A percentile compares a stretch with the other conserved stretches of the same genome.
phyloP scores from a whole-genome alignment of 2,797 vertebrate genomes.

The Chrysocyon brachyurus region DNA sequence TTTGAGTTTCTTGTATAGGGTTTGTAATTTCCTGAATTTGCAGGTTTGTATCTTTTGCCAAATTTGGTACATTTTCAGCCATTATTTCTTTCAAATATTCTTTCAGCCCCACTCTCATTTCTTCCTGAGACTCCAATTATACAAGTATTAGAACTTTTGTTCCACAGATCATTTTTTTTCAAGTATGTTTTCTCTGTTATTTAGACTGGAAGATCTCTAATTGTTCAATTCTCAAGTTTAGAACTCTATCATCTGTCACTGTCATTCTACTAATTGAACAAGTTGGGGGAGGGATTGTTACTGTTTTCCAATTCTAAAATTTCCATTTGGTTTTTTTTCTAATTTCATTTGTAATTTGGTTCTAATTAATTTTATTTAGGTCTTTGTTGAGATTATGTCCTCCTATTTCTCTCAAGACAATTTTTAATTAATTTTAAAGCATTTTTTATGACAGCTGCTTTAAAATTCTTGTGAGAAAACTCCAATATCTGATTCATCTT shows the following conservation, averaged over 20 bases:
- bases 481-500: neutral
- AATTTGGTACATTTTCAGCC: neutral
- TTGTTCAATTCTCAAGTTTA: neutral
- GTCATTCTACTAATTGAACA: neutral
- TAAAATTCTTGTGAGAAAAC: slow-evolving; percentile 18
- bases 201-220: neutral
- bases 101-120: neutral
- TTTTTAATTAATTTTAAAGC: neutral
- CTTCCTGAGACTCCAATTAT: neutral
- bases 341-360: slow-evolving; percentile 42
- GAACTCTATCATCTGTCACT: neutral
- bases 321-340: slow-evolving; percentile 24
- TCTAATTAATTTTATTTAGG: slow-evolving; percentile 52
- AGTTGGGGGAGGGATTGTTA: neutral
- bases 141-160: neutral
- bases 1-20: neutral
- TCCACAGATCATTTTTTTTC: neutral
- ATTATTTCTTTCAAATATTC: slow-evolving; percentile 38
- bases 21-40: neutral
- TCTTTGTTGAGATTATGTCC: neutral
- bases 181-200: neutral
- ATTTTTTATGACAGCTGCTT: no score
- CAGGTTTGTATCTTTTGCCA: slow-evolving; percentile 36
- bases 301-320: slow-evolving; percentile 42
- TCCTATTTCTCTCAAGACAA: slow-evolving; percentile 28